Conservation (phyloP, 2,113 vertebrate species). For the Grantiella picta region DNA sequence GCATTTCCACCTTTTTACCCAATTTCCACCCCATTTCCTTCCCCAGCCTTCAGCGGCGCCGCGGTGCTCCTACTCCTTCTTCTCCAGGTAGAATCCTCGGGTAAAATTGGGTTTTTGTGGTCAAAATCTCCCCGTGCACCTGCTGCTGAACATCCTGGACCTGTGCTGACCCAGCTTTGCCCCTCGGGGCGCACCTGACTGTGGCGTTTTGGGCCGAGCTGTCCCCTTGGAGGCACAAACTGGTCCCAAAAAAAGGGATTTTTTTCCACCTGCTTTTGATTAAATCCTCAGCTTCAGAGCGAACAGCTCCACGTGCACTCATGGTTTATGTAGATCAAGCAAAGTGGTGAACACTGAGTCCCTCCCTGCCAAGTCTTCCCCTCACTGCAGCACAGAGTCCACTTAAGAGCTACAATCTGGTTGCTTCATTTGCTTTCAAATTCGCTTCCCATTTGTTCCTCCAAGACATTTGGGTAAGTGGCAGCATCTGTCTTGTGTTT, state of each 20-base stretch:
- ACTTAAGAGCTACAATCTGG: constrained; percentile 62
- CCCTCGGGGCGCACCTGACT: background rate
- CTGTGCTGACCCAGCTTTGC: background rate
- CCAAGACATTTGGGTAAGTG: constrained; percentile 63
- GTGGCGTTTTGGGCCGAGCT: background rate
- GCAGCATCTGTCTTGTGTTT: constrained; percentile 65
- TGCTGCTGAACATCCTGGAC: background rate
- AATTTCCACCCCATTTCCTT: background rate
- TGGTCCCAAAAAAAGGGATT: background rate
- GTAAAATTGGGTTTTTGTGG: fast-evolving
- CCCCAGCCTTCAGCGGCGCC: fast-evolving
- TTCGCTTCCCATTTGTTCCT: constrained; percentile 58
- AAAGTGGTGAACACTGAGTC: background rate
- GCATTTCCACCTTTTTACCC: background rate
- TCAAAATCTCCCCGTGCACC: background rate
- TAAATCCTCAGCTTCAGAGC: background rate
- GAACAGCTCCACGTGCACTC: background rate
- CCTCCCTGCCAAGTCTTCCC: constrained; percentile 55
- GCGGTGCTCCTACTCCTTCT: background rate
- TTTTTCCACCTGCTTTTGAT: constrained; percentile 4
- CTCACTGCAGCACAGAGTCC: background rate
- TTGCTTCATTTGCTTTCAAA: constrained; percentile 60
- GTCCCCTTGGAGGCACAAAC: background rate
- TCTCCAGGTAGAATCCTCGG: fast-evolving
- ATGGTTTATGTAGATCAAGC: constrained; percentile 5